Base-by-base conservation (phyloP, 2,888 invertebrate species). In the Mylabris sibirica region DNA sequence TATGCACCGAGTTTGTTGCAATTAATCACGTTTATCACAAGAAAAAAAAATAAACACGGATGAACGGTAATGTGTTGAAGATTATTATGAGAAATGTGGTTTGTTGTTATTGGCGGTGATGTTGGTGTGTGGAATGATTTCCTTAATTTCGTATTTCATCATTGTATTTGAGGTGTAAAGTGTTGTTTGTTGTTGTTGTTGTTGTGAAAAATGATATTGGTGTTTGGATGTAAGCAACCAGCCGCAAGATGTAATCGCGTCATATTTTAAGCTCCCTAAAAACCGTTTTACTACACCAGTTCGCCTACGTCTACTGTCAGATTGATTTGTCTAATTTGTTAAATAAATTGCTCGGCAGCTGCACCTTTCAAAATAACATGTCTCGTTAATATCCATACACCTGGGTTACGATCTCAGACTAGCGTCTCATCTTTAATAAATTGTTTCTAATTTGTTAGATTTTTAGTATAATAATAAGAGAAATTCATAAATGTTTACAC, bases 321-420 rank as follows among this genome's bases (percentile, higher is more conserved):
- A 75, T 75, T 75, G 75, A 75, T 75, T 74, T 67, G 70, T 69
- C 72, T 75, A 75, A 75, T 75, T 75, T 75, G 75, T 75, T 74
- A 72, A 74, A 72, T 75, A 75, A 75, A 75, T 75, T 70, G 74
- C 41, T 30, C 30, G 64, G 64, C 74, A 74, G 74, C 74, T 74
- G 74, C 60, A 73, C 62, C 68, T 67, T 70, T 66, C 67, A 67
- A 64, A 70, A 67, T 68, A 60, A 38, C 62, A 63, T 49, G 44
- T 59, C 68, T 66, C 59, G 59, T 66, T 70, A 66, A 68, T 65
- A 69, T 64, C 64, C 61, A 60, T 63, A 63, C 73, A 73, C 72
- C 73, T 73, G 73, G 49, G 72, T 59, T 64, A 35, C 68, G 59
- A 59, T 65, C 62, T 61, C 61, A 11, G 35, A 38, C 9, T 64